Conservation (phyloP, 1,140 invertebrate genomes). For the Linepithema humile region DNA sequence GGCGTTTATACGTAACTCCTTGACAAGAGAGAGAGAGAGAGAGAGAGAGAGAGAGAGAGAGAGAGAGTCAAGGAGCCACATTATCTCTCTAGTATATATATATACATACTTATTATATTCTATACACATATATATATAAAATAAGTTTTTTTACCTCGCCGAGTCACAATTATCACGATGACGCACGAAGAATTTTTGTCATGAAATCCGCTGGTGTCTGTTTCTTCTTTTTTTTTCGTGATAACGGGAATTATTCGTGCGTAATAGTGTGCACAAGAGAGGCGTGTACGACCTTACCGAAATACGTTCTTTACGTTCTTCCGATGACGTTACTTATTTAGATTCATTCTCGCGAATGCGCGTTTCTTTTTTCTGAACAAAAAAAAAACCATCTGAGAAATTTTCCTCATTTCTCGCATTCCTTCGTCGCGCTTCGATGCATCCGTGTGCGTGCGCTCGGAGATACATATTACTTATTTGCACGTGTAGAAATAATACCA, state of each 20-base stretch:
- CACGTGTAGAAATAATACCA: not conserved
- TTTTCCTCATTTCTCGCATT: not conserved
- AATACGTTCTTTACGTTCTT: not conserved
- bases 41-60: too few relatives aligned
- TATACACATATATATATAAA: not conserved
- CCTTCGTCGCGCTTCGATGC: too few relatives aligned
- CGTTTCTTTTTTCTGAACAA: not conserved
- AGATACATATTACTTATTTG: not conserved
- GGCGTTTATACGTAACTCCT: not conserved
- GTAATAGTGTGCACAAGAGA: not conserved
- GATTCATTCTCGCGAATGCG: not conserved
- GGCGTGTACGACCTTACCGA: not conserved
- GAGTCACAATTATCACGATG: not conserved
- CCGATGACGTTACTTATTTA: constrained; percentile 24
- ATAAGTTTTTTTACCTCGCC: not conserved
- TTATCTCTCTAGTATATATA: not conserved
- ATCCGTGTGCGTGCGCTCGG: not conserved
- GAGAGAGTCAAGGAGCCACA: too few relatives aligned
- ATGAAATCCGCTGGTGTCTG: not conserved
- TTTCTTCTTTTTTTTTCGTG: not conserved
- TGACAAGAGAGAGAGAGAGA: too few relatives aligned
- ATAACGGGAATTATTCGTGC: constrained; percentile 18
- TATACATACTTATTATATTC: too few relatives aligned
- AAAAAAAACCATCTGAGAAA: not conserved
- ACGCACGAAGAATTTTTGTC: not conserved